These are phyloP conservation scores for Amblyopsis hoosieri DNA, from an alignment of 2,797 vertebrate genomes.

Conservation along the genomic window DNA sequence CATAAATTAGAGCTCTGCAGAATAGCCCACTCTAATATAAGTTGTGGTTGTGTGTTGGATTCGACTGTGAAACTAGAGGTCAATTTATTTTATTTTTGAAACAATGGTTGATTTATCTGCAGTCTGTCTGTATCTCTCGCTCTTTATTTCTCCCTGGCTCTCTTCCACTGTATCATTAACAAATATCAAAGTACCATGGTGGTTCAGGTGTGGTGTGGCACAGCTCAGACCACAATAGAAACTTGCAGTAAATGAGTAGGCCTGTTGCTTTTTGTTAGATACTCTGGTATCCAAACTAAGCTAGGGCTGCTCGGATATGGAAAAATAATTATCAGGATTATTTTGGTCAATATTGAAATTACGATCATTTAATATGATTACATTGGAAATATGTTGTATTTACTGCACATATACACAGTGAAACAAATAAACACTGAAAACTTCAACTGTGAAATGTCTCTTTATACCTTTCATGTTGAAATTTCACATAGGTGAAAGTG, in stretches of 20 bases:
- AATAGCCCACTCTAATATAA: not conserved
- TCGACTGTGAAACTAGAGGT: not conserved
- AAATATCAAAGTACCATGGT: constrained; percentile 46
- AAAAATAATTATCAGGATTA: too few relatives aligned
- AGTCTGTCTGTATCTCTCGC: not conserved
- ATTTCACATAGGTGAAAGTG: too few relatives aligned
- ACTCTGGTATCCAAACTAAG: too few relatives aligned
- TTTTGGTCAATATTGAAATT: too few relatives aligned
- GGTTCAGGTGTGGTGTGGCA: constrained; percentile 36
- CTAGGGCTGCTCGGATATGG: too few relatives aligned
- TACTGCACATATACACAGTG: too few relatives aligned
- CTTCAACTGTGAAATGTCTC: too few relatives aligned
- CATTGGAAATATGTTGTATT: too few relatives aligned
- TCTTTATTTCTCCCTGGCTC: not conserved
- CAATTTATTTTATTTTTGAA: constrained; percentile 6
- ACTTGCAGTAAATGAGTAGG: constrained; percentile 29
- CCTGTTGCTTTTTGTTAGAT: constrained; percentile 23
- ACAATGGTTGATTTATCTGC: constrained; percentile 43
- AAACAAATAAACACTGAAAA: too few relatives aligned
- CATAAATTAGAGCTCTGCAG: constrained; percentile 2
- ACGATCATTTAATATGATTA: too few relatives aligned
- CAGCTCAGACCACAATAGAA: not conserved
- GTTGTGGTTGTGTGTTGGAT: constrained; percentile 7
- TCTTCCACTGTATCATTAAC: constrained; percentile 13
- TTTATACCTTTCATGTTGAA: too few relatives aligned